Base-by-base conservation (phyloP, 2,888 invertebrate genomes). In the Xestia rhomboidea region DNA sequence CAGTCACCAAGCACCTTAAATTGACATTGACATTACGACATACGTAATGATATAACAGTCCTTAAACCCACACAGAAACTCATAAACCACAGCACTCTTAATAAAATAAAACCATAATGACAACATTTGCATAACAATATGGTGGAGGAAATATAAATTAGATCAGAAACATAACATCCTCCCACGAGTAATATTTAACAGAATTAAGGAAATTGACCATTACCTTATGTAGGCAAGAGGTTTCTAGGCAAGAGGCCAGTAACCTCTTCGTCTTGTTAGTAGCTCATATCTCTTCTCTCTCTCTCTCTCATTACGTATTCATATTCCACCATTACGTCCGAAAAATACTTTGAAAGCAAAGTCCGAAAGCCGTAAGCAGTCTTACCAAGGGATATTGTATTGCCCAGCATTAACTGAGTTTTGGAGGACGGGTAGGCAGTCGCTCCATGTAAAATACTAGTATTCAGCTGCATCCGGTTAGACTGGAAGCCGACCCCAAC, bases 101-200 rank as follows among this genome's bases (percentile, higher is more conserved):
- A 84, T 83, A 76, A 67, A 81, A 84, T 81, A 13, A 76, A 70
- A 1, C 46, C 13, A 64, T 68, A 57, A 64, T 15, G 60, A 72
- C 62, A 27, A 63, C 2, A 84, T 83, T 76, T 68, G 18, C 81
- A 83, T 84, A 81, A 68, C 0, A 73, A 68, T 68, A 81, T 84
- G 70, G 68, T n/a, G 46, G 27, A 41, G 67, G 84, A 84, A 79
- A 79, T 84, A 84, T 84, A 84, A 80, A 83, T 81, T 44, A 41
- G 51, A 84, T 73, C 73, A 68, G 64, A 76, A 34, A 66, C 66
- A 41, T 51, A 76, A 68, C 57, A 63, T 63, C 69, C 67, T 70
- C 85, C 75, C 49, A 80, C 81, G 30, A 60, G 30, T 44, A 30
- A 63, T 46, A 68, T 63, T 75, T 68, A 68, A 57, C n/a, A 38